Base-by-base conservation (phyloP, 2,113 vertebrate species). In the Pygoscelis adeliae region DNA sequence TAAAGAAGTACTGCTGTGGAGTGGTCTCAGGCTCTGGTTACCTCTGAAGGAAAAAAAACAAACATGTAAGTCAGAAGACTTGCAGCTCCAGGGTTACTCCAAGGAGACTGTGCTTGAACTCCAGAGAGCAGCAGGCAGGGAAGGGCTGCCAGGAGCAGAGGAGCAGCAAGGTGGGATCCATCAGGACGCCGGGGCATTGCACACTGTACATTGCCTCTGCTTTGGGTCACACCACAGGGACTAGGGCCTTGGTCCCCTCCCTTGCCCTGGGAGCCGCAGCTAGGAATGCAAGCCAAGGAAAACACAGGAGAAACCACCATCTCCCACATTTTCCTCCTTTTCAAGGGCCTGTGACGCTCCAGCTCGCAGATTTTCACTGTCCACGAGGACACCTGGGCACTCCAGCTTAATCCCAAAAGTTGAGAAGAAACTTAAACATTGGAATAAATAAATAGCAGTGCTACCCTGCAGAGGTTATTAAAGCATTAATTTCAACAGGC, bases 381-480 rank as follows among this genome's bases (percentile, higher is more conserved):
- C 71, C 50, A 61, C 0, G 0, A 74, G 76, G 55, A 84, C 7
- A 44, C 23, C 21, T 77, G 71, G 76, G 55, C 29, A 70, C 55
- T 81, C 44, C 55, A 78, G 61, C 38, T 96, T 83, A 94, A 91
- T 78, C 69, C 22, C 13, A 2, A 46, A 74, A 91, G 65, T 67
- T 2, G 0, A 74, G 91, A 91, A 91, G 49, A 52, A 89, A 58
- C 47, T 89, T 86, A 92, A 89, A 71, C 69, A 58, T 8, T 78
- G 50, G 44, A 89, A 92, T 89, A 95, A 94, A 96, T 38, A 87
- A 89, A 89, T 2, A 85, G 63, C 38, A 86, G 55, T 50, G 69
- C 67, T 78, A 80, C 44, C 69, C 76, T 87, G 72, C 47, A 83
- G 69, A 95, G 85, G 44, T 82, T 97, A 92, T 77, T 81, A 96